Evolutionary conservation across 1,140 invertebrate species (phyloP), one percentile per base, ranked within the genome.

Genomic region (Drosophila ficusphila): DNA sequence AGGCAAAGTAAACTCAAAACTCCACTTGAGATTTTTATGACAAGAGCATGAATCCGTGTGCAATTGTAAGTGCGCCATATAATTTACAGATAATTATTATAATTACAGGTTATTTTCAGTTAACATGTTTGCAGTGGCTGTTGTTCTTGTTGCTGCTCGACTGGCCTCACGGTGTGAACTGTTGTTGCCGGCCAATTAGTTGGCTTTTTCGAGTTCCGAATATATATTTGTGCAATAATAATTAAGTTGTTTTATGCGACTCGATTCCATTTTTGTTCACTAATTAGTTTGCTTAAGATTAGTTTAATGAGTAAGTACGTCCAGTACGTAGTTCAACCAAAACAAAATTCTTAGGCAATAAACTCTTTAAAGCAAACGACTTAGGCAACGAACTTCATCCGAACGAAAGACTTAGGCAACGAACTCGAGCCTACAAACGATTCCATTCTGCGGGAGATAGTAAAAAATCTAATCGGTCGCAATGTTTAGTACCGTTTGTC

Each of bases 1-100:
- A 64, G 73, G 58, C 58, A 42, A 68, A 68, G 53, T 57, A 68
- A 76, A 77, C 58, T 86, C 61, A 67, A 68, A 67, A 31, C 34
- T 64, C 46, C 36, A 57, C 62, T 76, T 68, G 41, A 52, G 57
- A 60, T 89, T 75, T 82, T 88, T 88, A 88, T 88, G 82, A 88
- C 82, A 88, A 61, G 70, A 82, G 64, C 82, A 78, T 88, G 77
- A 81, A 76, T 78, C 61, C 69, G 83, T 82, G 82, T 71, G 82
- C 83, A 88, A 88, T 88, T 78, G 82, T 82, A 78, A 88, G 73
- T 88, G 70, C 77, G 82, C 74, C 64, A 78, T 88, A 88, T 88
- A 88, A 88, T 88, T 88, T 88, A 88, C 82, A 82, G 78, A 88
- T 88, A 82, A 88, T 88, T 88, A 82, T 88, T 82, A 88, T 88